Evolutionary conservation across 2,113 vertebrate species (phyloP).

Genomic region (Cichladusa arquata): DNA sequence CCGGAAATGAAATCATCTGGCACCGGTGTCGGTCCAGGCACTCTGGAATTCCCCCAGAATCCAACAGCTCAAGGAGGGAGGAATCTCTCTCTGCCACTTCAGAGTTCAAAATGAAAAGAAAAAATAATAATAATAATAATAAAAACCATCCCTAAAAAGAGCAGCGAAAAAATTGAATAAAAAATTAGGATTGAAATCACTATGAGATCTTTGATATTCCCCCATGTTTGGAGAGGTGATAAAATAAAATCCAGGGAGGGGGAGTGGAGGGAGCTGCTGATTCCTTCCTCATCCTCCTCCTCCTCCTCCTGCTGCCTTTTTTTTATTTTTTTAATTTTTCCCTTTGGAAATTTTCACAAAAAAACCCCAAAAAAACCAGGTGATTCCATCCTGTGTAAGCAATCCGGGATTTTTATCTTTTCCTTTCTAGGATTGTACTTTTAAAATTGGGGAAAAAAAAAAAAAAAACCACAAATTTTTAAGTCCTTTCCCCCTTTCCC

Average conservation of each 20-base stretch:
- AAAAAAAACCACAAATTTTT: neutral
- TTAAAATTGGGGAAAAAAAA: neutral
- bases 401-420: neutral
- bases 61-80: neutral
- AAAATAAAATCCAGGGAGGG: neutral
- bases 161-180: neutral
- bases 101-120: fast-evolving
- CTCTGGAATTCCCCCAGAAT: neutral
- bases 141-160: neutral
- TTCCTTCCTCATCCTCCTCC: neutral
- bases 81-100: neutral
- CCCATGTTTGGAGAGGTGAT: neutral
- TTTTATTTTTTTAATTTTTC: neutral
- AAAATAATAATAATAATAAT: fast-evolving
- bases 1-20: neutral
- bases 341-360: neutral
- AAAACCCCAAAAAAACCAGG: neutral
- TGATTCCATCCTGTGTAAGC: neutral
- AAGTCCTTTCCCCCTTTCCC: neutral
- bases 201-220: neutral
- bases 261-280: neutral
- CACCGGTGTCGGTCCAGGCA: neutral
- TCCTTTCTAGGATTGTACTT: neutral
- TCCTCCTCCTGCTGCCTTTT: neutral
- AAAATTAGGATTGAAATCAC: neutral